Evolutionary conservation across 2,888 invertebrate genomes (phyloP), one percentile per base, ranked within the genome.

Genomic region (Dicycla oo): DNA sequence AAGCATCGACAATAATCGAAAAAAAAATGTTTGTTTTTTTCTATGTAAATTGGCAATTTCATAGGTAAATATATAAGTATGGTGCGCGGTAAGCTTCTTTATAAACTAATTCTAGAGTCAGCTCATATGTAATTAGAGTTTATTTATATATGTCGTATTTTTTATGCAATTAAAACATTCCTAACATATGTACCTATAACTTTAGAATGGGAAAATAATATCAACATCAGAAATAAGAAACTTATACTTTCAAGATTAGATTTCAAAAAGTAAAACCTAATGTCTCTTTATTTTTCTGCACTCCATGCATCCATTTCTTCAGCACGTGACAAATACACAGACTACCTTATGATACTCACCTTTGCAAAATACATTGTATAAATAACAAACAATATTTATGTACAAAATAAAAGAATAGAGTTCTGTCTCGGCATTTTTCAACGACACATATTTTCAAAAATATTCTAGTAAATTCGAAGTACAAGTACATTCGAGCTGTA

Each of bases 331-430:
- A 61, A 70, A 54, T 45, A 20, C 18, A 57, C n/a, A 45, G 23
- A 67, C 45, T 23, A 11, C 26, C n/a, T 7, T 34, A 61, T 30
- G 11, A 34, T 6, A 54, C 30, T 20, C 23, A 56, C 61, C 40
- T 77, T 61, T 61, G 15, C 18, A 20, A 65, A 60, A 47, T 38
- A 78, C 30, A 61, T 56, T 66, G 38, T 40, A 40, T 56, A 81
- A 78, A 40, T 78, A 72, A 51, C 40, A 58, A 69, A 56, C 20
- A n/a, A 43, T 7, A 65, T 38, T 64, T 53, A 53, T 54, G 18
- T n/a, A 51, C 38, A 34, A 66, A 81, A 81, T 71, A 78, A 51
- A 70, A 66, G 71, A 30, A 65, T n/a, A 49, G 26, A 81, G 10
- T 68, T 65, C 10, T 49, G 18, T 54, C 64, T 62, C 61, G 53